phyloP scores from a whole-genome alignment of 1,140 invertebrate species.

The Papilio machaon region DNA sequence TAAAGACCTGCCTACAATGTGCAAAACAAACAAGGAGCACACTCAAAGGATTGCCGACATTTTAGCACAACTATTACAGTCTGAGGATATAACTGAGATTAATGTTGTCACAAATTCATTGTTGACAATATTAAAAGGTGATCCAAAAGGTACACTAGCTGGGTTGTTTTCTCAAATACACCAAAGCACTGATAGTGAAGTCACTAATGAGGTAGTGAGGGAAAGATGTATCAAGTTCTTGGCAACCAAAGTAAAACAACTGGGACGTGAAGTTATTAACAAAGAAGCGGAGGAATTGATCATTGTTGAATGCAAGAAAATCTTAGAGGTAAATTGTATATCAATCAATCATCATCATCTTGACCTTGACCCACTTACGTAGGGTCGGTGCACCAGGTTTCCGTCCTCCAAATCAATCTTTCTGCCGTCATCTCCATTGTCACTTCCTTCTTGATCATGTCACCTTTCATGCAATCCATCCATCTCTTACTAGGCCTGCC shows the following conservation, averaged over 20 bases:
- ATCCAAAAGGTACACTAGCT: conserved; percentile 87
- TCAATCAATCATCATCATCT: background rate
- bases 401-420: too few species aligned
- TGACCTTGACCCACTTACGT: too few species aligned
- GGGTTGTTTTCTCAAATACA: conserved; percentile 95
- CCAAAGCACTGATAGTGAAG: conserved; percentile 88
- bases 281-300: conserved; percentile 94
- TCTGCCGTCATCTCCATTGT: too few species aligned
- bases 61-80: conserved; percentile 93
- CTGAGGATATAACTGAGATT: conserved; percentile 91
- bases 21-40: conserved; percentile 92
- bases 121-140: conserved; percentile 83
- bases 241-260: conserved; percentile 89
- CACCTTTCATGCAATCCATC: too few species aligned
- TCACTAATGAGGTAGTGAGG: conserved; percentile 88
- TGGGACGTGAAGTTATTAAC: conserved; percentile 90
- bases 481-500: too few species aligned
- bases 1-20: conserved; percentile 94
- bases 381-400: too few species aligned
- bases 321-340: conserved; percentile 84
- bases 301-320: conserved; percentile 93
- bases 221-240: conserved; percentile 96
- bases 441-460: too few species aligned
- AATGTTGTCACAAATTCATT: conserved; percentile 89
- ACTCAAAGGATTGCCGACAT: conserved; percentile 95